Evolutionary conservation across 2,888 invertebrate species (phyloP).

Genomic region (Fragum fragum): DNA sequence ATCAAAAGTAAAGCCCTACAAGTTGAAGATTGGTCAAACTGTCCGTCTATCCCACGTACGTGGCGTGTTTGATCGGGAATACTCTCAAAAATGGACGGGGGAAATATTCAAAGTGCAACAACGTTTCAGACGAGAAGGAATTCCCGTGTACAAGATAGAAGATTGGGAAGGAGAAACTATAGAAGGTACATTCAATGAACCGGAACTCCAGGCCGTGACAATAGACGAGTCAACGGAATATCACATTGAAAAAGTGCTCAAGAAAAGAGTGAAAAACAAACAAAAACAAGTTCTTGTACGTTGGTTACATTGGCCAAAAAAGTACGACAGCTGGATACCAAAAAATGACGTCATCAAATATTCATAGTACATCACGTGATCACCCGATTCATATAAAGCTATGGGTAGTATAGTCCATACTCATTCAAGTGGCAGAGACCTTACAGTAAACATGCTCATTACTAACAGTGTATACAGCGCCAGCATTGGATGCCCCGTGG

Average conservation of each 20-base stretch:
- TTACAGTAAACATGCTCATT: constrained; percentile 26
- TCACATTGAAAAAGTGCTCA: constrained; percentile 46
- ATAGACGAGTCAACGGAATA: constrained; percentile 45
- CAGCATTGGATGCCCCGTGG: constrained; percentile 16
- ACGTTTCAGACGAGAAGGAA: constrained; percentile 36
- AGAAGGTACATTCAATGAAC: constrained; percentile 53
- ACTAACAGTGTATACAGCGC: constrained; percentile 44
- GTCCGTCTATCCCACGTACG: constrained; percentile 42
- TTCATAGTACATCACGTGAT: background rate
- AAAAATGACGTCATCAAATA: constrained; percentile 6
- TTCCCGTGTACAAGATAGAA: constrained; percentile 47
- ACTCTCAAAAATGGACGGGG: constrained; percentile 61
- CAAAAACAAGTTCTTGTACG: constrained; percentile 47
- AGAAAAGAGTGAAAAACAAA: constrained; percentile 38
- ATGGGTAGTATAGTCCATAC: background rate
- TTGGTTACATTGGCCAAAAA: constrained; percentile 65
- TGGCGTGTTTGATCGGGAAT: constrained; percentile 54
- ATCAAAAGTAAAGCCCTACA: constrained; percentile 18
- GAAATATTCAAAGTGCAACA: constrained; percentile 51
- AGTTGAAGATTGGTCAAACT: constrained; percentile 46
- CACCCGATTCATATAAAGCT: background rate
- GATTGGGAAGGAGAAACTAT: constrained; percentile 47
- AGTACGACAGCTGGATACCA: constrained; percentile 46
- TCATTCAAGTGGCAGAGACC: background rate
- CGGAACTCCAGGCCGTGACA: constrained; percentile 52